phyloP scores from a whole-genome alignment of 1,140 invertebrate genomes.

The Pectinophora gossypiella region DNA sequence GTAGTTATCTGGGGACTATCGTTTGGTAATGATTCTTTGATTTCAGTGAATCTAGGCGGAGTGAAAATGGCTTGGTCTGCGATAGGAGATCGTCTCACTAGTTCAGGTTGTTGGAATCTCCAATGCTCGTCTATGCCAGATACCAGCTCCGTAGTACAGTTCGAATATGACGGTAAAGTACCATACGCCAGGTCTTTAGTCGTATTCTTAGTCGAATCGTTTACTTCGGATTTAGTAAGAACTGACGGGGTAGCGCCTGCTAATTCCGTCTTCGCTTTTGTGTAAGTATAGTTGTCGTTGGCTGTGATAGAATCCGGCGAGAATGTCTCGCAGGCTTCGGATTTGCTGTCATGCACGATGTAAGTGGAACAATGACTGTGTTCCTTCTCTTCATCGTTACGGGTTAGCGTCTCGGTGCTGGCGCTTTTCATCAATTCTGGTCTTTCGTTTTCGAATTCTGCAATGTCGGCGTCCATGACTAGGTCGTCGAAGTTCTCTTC shows the following conservation, averaged over 20 bases:
- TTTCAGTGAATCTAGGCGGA: constrained; percentile 31
- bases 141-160: constrained; percentile 54
- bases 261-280: constrained; percentile 50
- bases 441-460: constrained; percentile 35
- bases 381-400: constrained; percentile 59
- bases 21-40: constrained; percentile 20
- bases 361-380: constrained; percentile 60
- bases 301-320: constrained; percentile 62
- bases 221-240: constrained; percentile 49
- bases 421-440: constrained; percentile 53
- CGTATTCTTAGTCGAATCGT: constrained; percentile 55
- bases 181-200: constrained; percentile 64
- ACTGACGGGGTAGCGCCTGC: constrained; percentile 33
- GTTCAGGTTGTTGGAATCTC: constrained; percentile 52
- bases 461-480: constrained; percentile 53
- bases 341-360: constrained; percentile 63
- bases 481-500: constrained; percentile 76
- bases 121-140: constrained; percentile 46
- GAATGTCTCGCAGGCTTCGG: constrained; percentile 55
- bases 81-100: constrained; percentile 49
- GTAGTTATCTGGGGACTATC: constrained; percentile 34
- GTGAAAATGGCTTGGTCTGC: constrained; percentile 28
- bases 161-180: constrained; percentile 54
- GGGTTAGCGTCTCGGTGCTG: constrained; percentile 56
- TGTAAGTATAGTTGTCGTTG: constrained; percentile 42